A percentile compares a stretch with the other conserved stretches of the same genome.
Conservation (phyloP, 2,797 vertebrate species). For the Erethizon dorsatum region DNA sequence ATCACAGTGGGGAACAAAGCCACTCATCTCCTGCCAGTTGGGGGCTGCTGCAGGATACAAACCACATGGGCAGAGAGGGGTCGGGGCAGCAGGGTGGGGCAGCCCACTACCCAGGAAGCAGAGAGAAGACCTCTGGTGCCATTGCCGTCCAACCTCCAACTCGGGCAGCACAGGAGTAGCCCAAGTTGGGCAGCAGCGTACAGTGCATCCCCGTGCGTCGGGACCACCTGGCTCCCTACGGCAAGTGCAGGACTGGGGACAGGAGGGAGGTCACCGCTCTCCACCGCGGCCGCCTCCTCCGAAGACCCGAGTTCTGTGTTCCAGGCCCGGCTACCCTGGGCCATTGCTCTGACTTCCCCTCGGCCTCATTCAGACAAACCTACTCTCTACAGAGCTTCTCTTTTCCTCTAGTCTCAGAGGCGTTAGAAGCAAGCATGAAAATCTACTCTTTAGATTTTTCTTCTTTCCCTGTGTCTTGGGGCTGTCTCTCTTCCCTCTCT, state of each 20-base stretch:
- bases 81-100: not conserved
- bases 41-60: not conserved
- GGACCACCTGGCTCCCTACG: not conserved
- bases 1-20: not conserved
- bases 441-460: not conserved
- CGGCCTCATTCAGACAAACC: not conserved
- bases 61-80: not conserved
- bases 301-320: not conserved
- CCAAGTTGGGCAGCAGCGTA: not conserved
- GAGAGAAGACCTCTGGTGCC: not conserved
- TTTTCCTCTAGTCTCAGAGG: not conserved
- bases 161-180: not conserved
- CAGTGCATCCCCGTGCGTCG: not conserved
- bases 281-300: not conserved
- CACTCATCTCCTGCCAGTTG: not conserved
- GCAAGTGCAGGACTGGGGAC: not conserved
- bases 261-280: not conserved
- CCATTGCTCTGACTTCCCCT: not conserved
- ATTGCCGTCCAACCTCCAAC: not conserved
- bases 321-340: not conserved
- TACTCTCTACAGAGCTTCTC: not conserved
- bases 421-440: not conserved
- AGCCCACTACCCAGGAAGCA: not conserved
- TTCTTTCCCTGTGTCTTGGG: not conserved
- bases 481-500: not conserved